Evolutionary conservation across 37 sponge, comb jelly and placozoan genomes (phyloP).

Genomic region (Aplysina aerophoba): DNA sequence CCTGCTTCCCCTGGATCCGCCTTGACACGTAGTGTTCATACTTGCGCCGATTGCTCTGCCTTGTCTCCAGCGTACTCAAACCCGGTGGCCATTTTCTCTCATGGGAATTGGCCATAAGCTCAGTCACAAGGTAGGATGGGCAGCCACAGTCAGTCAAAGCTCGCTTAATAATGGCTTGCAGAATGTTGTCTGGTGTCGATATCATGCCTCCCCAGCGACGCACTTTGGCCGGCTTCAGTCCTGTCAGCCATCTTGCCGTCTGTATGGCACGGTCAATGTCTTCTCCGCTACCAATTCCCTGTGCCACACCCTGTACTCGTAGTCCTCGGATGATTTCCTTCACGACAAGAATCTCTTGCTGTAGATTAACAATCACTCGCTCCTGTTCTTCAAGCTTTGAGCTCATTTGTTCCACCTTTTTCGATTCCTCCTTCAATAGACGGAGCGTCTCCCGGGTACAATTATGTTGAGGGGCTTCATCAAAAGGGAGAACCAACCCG

Average conservation of each 20-base stretch:
- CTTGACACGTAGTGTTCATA: slow-evolving; percentile 94
- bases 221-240: slow-evolving; percentile 72
- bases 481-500: slow-evolving; percentile 80
- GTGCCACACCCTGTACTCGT: slow-evolving; percentile 46
- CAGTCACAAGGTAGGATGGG: slow-evolving; percentile 75
- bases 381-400: slow-evolving; percentile 52
- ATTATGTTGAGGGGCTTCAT: slow-evolving; percentile 83
- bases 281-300: slow-evolving; percentile 50
- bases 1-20: slow-evolving; percentile 94
- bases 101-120: slow-evolving; percentile 94
- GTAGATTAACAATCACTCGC: neutral
- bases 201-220: slow-evolving; percentile 98
- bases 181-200: slow-evolving; percentile 90
- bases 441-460: slow-evolving; percentile 71
- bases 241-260: slow-evolving; percentile 73
- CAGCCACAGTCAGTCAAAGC: slow-evolving; percentile 90
- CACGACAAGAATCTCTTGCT: slow-evolving; percentile 65
- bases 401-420: slow-evolving; percentile 44
- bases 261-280: slow-evolving; percentile 76
- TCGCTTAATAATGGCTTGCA: slow-evolving; percentile 88
- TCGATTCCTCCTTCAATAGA: slow-evolving; percentile 46
- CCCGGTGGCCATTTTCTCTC: slow-evolving; percentile 94
- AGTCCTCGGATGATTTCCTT: slow-evolving; percentile 80
- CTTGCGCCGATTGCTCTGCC: slow-evolving; percentile 87
- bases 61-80: slow-evolving; percentile 90